A percentile compares a stretch with the other conserved stretches of the same genome.
Conservation (phyloP, 2,113 vertebrate genomes). For the Loxodonta africana region DNA sequence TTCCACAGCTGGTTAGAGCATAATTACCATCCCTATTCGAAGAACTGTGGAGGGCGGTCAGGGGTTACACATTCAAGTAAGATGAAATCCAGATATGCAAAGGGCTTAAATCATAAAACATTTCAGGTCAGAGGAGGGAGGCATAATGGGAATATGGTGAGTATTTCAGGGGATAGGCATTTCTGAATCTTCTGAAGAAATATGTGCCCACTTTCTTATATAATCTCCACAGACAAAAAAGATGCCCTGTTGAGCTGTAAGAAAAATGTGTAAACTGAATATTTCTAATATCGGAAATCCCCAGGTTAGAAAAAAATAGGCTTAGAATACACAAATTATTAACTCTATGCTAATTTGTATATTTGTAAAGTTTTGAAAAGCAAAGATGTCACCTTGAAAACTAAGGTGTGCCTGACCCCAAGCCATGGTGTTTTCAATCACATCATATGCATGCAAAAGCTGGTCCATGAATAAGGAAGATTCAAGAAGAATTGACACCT, state of each 20-base stretch:
- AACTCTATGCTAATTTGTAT: neutral
- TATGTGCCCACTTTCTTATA: neutral
- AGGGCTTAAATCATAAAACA: neutral
- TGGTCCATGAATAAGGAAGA: no score
- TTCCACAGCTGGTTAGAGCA: neutral
- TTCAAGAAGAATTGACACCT: no score
- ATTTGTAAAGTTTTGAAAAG: neutral
- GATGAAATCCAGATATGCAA: neutral
- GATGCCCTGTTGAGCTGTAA: neutral
- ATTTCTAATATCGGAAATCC: constrained; percentile 10
- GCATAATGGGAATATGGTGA: neutral
- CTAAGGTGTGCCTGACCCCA: no score
- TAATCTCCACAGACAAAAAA: neutral
- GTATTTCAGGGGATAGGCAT: neutral
- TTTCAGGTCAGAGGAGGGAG: neutral
- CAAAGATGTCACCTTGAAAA: no score
- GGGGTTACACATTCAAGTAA: neutral
- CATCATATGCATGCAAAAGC: no score
- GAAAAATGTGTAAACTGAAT: neutral
- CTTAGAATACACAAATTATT: neutral
- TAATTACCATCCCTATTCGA: neutral
- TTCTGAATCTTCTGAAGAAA: constrained; percentile 55
- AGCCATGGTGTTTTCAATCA: no score
- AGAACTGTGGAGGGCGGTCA: neutral
- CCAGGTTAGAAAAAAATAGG: neutral